A percentile compares a stretch with the other conserved stretches of the same genome.
These are phyloP conservation scores for Cercopithecus diana DNA, from an alignment of 2,797 vertebrate genomes.

Conservation along the genomic window DNA sequence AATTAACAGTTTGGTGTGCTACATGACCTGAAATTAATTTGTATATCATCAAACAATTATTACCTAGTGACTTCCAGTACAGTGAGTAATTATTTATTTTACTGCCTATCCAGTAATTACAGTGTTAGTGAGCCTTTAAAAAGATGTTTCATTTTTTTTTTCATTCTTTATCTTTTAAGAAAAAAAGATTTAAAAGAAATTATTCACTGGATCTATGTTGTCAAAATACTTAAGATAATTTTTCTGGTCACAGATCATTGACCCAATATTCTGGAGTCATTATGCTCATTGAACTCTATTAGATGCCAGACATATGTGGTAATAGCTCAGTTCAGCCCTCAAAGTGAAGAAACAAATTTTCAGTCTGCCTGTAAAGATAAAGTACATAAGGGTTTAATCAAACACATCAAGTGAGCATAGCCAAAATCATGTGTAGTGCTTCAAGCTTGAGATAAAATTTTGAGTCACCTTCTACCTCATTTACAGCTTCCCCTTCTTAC, in stretches of 20 bases:
- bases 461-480: background rate
- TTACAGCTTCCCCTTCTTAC: background rate
- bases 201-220: background rate
- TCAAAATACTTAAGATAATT: constrained; percentile 41
- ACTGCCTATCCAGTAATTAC: constrained; percentile 37
- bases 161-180: background rate
- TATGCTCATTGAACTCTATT: constrained; percentile 4
- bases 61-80: constrained; percentile 14
- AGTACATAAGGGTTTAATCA: background rate
- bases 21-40: constrained; percentile 52
- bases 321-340: background rate
- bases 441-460: background rate
- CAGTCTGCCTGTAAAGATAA: background rate
- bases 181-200: constrained; percentile 42
- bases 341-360: background rate
- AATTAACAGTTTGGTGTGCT: constrained; percentile 9
- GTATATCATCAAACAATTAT: constrained; percentile 31
- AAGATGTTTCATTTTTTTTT: background rate
- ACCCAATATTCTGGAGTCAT: background rate
- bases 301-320: background rate
- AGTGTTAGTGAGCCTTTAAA: background rate
- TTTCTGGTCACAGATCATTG: constrained; percentile 43
- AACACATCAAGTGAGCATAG: background rate
- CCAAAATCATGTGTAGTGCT: background rate
- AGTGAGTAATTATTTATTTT: constrained; percentile 25